phyloP scores from a whole-genome alignment of 2,888 invertebrate species.

The Opisthograptis luteolata region DNA sequence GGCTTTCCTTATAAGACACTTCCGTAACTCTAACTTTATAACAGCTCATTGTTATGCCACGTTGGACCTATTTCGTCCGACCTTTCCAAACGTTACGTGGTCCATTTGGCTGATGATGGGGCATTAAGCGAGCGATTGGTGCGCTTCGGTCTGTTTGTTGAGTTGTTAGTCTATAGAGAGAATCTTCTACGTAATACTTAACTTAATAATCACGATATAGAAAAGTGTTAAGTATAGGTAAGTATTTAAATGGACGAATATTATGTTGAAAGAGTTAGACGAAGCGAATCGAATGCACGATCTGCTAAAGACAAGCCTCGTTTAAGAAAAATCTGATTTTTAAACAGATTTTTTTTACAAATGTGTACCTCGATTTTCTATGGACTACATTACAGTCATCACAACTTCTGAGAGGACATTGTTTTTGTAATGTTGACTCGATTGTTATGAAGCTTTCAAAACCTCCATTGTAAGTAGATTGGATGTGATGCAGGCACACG shows the following conservation, averaged over 20 bases:
- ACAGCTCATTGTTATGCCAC: constrained; percentile 52
- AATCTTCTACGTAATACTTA: background rate
- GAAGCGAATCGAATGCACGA: constrained; percentile 7
- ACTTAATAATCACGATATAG: too few species aligned
- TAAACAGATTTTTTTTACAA: constrained; percentile 6
- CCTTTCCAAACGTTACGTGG: constrained; percentile 47
- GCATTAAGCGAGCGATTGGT: constrained; percentile 6
- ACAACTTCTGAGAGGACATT: constrained; percentile 6
- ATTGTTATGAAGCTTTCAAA: constrained; percentile 7
- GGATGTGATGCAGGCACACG: background rate
- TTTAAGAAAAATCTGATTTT: constrained; percentile 5
- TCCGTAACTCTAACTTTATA: constrained; percentile 54
- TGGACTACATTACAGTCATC: constrained; percentile 1
- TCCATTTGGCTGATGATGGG: constrained; percentile 21
- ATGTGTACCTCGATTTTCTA: constrained; percentile 11
- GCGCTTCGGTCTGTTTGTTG: background rate
- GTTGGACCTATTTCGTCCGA: constrained; percentile 43
- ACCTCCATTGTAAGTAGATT: constrained; percentile 2
- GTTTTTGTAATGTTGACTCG: background rate
- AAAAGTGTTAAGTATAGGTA: too few species aligned
- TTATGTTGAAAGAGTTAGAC: background rate
- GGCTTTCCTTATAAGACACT: constrained; percentile 67
- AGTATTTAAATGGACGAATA: background rate
- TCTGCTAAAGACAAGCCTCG: background rate
- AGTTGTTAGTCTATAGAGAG: background rate